These are phyloP conservation scores for Heliothis peltigera DNA, from an alignment of 2,888 invertebrate genomes.

Conservation along the genomic window DNA sequence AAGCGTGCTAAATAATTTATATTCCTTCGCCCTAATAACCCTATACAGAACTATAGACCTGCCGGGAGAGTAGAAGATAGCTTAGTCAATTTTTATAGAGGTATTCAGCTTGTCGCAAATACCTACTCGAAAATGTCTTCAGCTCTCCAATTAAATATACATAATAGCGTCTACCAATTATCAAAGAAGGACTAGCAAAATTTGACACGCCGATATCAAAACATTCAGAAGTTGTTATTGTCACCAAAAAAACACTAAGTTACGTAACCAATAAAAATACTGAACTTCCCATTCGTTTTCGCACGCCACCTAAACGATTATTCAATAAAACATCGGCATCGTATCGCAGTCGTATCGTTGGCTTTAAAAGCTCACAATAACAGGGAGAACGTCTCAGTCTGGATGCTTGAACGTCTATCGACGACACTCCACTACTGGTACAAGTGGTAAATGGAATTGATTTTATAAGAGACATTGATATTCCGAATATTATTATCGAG, in stretches of 20 bases:
- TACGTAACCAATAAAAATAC: neutral
- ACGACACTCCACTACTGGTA: constrained; percentile 30
- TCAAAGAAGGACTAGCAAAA: too few relatives aligned
- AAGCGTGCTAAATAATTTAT: too few relatives aligned
- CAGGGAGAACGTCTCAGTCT: constrained; percentile 34
- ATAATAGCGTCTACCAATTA: too few relatives aligned
- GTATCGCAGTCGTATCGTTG: constrained; percentile 32
- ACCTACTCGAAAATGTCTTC: too few relatives aligned
- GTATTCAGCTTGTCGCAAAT: too few relatives aligned
- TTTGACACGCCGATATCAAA: too few relatives aligned
- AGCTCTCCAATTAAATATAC: too few relatives aligned
- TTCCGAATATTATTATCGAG: constrained; percentile 7
- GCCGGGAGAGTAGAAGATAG: too few relatives aligned
- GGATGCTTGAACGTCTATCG: constrained; percentile 40
- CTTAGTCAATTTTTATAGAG: too few relatives aligned
- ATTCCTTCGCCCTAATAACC: too few relatives aligned
- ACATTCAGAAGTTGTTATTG: neutral
- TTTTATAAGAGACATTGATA: constrained; percentile 39
- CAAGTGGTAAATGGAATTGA: constrained; percentile 47
- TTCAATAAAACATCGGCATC: constrained; percentile 10
- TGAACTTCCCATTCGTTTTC: neutral
- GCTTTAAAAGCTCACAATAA: constrained; percentile 38
- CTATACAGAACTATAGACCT: too few relatives aligned
- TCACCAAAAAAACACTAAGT: neutral
- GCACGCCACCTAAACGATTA: neutral